These are phyloP conservation scores for Drosophila grimshawi DNA, from an alignment of 1,140 invertebrate species.

Conservation along the genomic window DNA sequence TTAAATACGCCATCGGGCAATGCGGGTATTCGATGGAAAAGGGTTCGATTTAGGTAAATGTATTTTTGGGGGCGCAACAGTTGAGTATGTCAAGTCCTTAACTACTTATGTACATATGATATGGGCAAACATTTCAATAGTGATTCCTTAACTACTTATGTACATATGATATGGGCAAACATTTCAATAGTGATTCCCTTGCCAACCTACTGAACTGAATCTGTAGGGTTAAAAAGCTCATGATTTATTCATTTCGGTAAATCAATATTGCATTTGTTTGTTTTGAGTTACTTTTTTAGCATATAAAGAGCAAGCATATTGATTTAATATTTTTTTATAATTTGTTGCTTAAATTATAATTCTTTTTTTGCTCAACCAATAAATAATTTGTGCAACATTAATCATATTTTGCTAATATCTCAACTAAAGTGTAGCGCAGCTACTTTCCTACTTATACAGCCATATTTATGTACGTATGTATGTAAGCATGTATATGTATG, in stretches of 20 bases:
- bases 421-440: background rate
- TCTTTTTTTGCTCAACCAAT: background rate
- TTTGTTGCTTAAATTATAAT: background rate
- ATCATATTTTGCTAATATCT: background rate
- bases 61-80: conserved; percentile 58
- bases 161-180: conserved; percentile 11
- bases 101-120: conserved; percentile 13
- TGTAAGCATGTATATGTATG: background rate
- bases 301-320: background rate
- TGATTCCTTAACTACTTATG: background rate
- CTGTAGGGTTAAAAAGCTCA: background rate
- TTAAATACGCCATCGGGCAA: conserved; percentile 61
- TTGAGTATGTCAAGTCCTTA: conserved; percentile 35
- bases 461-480: background rate
- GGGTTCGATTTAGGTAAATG: conserved; percentile 55
- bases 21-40: conserved; percentile 37
- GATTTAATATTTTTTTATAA: background rate
- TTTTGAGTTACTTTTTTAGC: background rate
- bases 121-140: conserved; percentile 1
- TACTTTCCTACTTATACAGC: background rate
- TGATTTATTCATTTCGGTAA: background rate
- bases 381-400: background rate
- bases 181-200: background rate
- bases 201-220: background rate
- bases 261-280: background rate